Percentiles rank a stretch among this genome's conserved stretches.
phyloP scores from a whole-genome alignment of 2,113 vertebrate species.

The Vimba vimba region DNA sequence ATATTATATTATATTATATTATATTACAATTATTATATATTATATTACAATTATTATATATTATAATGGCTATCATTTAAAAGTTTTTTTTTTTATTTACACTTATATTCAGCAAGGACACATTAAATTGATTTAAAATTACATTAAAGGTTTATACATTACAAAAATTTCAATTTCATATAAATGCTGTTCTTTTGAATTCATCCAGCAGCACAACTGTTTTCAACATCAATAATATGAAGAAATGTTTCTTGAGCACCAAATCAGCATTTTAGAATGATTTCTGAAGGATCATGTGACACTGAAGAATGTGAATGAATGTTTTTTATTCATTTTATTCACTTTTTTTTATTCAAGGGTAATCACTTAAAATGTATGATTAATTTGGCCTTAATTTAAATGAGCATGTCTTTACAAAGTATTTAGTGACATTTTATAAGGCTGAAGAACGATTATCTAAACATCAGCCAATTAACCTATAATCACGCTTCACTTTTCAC shows the following conservation, averaged over 20 bases:
- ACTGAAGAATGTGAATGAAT: too few relatives aligned
- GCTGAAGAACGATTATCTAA: not conserved
- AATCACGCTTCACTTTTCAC: conserved; percentile 16
- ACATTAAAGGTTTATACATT: not conserved
- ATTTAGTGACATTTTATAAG: not conserved
- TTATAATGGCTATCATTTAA: too few relatives aligned
- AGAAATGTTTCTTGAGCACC: not conserved
- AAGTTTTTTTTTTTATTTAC: not conserved
- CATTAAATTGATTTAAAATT: not conserved
- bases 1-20: too few relatives aligned
- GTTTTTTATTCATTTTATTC: too few relatives aligned
- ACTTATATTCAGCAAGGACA: not conserved
- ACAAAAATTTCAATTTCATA: not conserved
- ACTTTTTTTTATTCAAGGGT: not conserved
- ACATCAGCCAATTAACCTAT: not conserved
- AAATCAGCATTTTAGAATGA: not conserved
- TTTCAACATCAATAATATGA: not conserved
- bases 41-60: not conserved
- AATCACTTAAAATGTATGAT: not conserved
- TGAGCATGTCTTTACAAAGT: not conserved
- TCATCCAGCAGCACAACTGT: not conserved
- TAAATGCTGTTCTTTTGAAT: not conserved
- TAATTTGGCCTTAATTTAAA: not conserved
- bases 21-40: too few relatives aligned
- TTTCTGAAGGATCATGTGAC: too few relatives aligned